A percentile compares a stretch with the other conserved stretches of the same genome.
phyloP scores from a whole-genome alignment of 2,113 vertebrate genomes.

The Perca flavescens region DNA sequence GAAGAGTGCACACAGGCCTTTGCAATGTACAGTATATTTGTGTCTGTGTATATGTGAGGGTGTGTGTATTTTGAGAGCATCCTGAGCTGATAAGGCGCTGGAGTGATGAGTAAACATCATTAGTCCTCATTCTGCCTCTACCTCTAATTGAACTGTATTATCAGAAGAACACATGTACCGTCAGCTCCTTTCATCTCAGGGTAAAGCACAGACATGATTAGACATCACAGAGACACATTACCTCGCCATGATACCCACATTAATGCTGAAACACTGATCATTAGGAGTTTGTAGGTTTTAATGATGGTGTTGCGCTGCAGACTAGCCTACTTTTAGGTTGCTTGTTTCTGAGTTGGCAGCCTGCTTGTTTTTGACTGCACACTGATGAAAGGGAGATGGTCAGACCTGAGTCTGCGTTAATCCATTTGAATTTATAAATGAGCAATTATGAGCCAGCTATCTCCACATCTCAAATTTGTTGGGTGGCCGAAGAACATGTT shows the following conservation, averaged over 20 bases:
- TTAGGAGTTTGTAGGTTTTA: constrained; percentile 45
- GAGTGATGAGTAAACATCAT: constrained; percentile 74
- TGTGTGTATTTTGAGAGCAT: constrained; percentile 35
- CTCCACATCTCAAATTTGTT: constrained; percentile 1
- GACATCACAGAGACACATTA: constrained; percentile 68
- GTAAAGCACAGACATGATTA: constrained; percentile 69
- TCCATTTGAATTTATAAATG: constrained; percentile 9
- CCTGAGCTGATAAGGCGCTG: constrained; percentile 30
- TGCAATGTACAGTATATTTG: constrained; percentile 3
- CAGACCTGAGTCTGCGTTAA: not conserved
- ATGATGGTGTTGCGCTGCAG: constrained; percentile 41
- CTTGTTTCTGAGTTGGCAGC: constrained; percentile 40
- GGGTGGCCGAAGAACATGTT: not conserved
- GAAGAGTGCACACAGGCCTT: not conserved
- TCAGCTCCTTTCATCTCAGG: constrained; percentile 70
- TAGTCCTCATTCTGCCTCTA: constrained; percentile 56
- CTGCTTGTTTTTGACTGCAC: constrained; percentile 14
- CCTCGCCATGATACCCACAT: constrained; percentile 58
- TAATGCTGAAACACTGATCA: constrained; percentile 64
- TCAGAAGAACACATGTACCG: constrained; percentile 62
- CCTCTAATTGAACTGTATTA: constrained; percentile 71
- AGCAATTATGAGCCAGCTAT: not conserved
- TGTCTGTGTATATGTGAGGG: not conserved
- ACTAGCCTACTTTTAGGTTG: constrained; percentile 49
- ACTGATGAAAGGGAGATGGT: not conserved